A percentile compares a stretch with the other conserved stretches of the same genome.
Evolutionary conservation across 2,888 invertebrate species (phyloP).

Genomic region (Scaptomyza reducta): DNA sequence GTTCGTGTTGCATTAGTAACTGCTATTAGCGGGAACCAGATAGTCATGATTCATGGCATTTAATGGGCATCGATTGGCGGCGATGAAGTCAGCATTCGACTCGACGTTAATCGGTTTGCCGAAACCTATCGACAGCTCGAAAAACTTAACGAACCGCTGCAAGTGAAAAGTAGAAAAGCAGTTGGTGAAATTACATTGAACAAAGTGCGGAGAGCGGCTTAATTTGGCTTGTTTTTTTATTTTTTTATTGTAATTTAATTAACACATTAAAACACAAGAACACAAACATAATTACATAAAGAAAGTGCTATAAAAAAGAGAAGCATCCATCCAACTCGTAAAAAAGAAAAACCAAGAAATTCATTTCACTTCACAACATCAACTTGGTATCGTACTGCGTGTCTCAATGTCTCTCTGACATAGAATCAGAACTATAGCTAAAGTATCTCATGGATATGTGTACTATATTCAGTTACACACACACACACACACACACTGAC

Average conservation of each 20-base stretch:
- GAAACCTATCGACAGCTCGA: constrained; percentile 13
- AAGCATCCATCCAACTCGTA: constrained; percentile 46
- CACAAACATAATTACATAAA: constrained; percentile 75
- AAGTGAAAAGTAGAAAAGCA: constrained; percentile 60
- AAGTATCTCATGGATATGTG: constrained; percentile 34
- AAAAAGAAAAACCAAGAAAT: constrained; percentile 42
- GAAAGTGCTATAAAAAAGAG: constrained; percentile 60
- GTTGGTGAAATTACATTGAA: constrained; percentile 70
- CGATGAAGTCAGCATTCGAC: constrained; percentile 63
- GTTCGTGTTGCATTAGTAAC: constrained; percentile 34
- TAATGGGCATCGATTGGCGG: constrained; percentile 53
- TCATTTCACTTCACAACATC: constrained; percentile 61
- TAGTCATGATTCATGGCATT: constrained; percentile 67
- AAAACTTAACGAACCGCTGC: constrained; percentile 66
- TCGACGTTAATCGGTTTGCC: constrained; percentile 29
- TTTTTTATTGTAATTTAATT: constrained; percentile 78
- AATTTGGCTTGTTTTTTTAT: constrained; percentile 66
- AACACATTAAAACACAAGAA: constrained; percentile 69
- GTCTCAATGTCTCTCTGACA: constrained; percentile 48
- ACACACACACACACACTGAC: constrained; percentile 10
- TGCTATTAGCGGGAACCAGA: constrained; percentile 46
- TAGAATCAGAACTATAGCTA: constrained; percentile 60
- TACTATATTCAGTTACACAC: background rate
- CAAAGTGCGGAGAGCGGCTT: constrained; percentile 47
- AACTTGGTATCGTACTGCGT: constrained; percentile 39